These are phyloP conservation scores for Chauna torquata DNA, from an alignment of 2,113 vertebrate genomes.

Conservation along the genomic window DNA sequence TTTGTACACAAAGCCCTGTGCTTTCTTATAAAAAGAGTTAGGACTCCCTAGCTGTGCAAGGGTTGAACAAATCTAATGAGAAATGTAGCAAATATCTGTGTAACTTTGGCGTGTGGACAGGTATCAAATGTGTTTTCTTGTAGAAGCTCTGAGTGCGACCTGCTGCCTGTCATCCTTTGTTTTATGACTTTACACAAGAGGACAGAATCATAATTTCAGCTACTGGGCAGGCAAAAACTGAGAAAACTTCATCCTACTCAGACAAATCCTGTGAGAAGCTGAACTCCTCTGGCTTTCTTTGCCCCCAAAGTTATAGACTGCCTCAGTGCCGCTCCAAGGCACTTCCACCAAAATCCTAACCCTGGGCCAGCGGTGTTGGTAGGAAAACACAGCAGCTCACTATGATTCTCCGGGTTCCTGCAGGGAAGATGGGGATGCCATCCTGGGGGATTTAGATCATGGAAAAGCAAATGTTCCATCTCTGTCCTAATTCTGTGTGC, in stretches of 20 bases:
- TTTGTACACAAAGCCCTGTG: background rate
- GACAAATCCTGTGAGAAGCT: background rate
- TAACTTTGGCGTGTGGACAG: background rate
- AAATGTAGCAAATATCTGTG: background rate
- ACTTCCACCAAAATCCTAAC: background rate
- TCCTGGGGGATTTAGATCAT: background rate
- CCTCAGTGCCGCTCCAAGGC: background rate
- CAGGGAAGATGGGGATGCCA: background rate
- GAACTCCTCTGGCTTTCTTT: background rate
- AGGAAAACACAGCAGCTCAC: background rate
- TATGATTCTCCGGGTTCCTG: background rate
- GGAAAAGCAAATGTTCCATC: background rate
- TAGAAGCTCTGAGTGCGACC: background rate
- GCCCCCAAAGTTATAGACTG: background rate
- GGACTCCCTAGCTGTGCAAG: background rate
- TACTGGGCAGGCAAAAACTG: background rate
- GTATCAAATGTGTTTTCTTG: background rate
- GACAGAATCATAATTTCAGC: background rate
- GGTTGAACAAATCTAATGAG: background rate
- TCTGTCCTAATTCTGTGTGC: background rate
- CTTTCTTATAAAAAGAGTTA: background rate
- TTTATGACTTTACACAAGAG: background rate
- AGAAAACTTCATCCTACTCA: background rate
- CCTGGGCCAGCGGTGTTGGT: fast-evolving
- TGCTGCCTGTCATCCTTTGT: background rate